Base-by-base conservation (phyloP, 2,797 vertebrate genomes). In the Crenuchus spilurus region DNA sequence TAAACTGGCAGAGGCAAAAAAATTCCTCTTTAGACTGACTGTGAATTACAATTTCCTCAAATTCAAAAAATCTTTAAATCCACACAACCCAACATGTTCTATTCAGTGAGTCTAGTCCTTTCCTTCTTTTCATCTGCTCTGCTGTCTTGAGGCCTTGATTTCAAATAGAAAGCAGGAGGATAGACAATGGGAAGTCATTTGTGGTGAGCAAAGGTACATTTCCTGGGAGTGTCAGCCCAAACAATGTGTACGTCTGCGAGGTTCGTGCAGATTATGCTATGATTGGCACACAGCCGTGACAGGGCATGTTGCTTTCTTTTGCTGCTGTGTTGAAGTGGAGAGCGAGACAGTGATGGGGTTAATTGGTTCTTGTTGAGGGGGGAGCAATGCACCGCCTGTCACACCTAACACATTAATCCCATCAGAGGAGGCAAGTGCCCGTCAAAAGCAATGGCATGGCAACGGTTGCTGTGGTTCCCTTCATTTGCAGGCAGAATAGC, bases 371-470 rank as follows among this genome's bases (percentile, higher is more conserved):
- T 66, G 57, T 69, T 74, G 51, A 35, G 16, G 51, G 52, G 37
- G 57, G 39, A 51, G 70, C 67, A 60, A 31, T 65, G 74, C 52
- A 54, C 63, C 18, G 31, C 64, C 75, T 69, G 66, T 79, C 76
- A 73, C 52, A 46, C 64, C 80, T 77, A 61, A 67, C 65, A 72
- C 60, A 74, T 83, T 83, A 81, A 81, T 81, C 79, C 81, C 77
- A 63, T 83, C 75, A 76, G 63, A 61, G 62, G 26, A 33, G 30
- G 58, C n/a, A 61, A 22, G 58, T 68, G 71, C 52, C 48, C 26
- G 30, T 75, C 79, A 74, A 69, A 42, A 31, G 65, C 60, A 30
- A 58, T 13, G 61, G 49, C 76, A 73, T 78, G 72, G 81, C 75
- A 82, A 80, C 75, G n/a, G 71, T 78, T 76, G 63, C 67, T 70